phyloP scores from a whole-genome alignment of 2,113 vertebrate species.

The Myanophis thanlyinensis region DNA sequence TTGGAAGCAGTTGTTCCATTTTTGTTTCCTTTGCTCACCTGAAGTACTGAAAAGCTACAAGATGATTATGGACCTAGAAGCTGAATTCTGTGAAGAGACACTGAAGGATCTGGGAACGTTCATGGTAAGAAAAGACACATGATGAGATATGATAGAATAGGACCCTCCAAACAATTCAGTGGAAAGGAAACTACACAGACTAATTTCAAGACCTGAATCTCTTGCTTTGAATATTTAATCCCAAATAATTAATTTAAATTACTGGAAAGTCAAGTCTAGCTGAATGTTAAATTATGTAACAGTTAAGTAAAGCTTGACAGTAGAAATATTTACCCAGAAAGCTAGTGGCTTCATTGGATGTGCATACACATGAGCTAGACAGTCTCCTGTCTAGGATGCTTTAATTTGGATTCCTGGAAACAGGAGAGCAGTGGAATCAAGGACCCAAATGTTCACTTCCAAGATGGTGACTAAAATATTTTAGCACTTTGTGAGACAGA shows the following conservation, averaged over 20 bases:
- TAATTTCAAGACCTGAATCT: not conserved
- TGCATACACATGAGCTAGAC: not conserved
- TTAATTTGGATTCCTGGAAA: not conserved
- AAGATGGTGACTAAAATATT: not conserved
- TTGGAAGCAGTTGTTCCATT: not conserved
- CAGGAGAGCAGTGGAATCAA: not conserved
- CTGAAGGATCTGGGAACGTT: not conserved
- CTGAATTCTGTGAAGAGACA: not conserved
- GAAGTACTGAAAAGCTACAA: not conserved
- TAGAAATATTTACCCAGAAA: not conserved
- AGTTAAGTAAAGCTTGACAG: not conserved
- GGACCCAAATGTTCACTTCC: not conserved
- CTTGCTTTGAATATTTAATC: not conserved
- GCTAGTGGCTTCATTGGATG: not conserved
- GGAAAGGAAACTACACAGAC: not conserved
- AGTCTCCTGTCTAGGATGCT: not conserved
- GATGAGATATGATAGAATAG: not conserved
- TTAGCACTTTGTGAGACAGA: not conserved
- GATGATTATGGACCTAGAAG: not conserved
- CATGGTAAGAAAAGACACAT: not conserved
- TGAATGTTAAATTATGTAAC: not conserved
- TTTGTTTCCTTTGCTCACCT: not conserved
- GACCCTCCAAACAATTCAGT: not conserved
- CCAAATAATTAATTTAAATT: not conserved
- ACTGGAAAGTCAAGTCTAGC: not conserved